Percentiles rank a stretch among this genome's conserved stretches.
Conservation (phyloP, 37 sponge, comb jelly and placozoan genomes). For the Petrosia ficiformis region DNA sequence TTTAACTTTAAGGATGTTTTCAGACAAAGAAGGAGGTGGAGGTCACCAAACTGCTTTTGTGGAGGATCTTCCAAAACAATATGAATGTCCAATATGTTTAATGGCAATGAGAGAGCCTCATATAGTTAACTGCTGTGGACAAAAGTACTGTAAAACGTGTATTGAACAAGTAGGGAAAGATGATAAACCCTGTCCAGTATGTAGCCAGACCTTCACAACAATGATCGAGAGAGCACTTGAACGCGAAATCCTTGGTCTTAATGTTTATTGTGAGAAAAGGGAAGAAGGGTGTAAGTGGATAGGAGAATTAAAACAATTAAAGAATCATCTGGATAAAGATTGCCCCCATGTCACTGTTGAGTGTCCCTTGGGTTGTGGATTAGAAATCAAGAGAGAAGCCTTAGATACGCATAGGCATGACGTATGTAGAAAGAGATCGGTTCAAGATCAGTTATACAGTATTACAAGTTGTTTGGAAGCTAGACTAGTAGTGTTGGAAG, state of each 20-base stretch:
- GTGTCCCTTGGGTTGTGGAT: not conserved
- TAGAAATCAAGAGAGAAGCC: not conserved
- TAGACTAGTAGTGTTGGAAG: not conserved
- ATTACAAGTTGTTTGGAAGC: not conserved
- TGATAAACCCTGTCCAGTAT: constrained; percentile 7
- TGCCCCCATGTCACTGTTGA: not conserved
- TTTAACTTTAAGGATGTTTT: too few relatives aligned
- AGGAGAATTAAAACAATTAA: constrained; percentile 5
- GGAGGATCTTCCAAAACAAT: not conserved
- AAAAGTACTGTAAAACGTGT: constrained; percentile 13
- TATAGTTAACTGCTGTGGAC: constrained; percentile 21
- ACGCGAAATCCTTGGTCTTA: not conserved
- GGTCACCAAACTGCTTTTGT: too few relatives aligned
- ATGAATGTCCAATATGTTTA: constrained; percentile 21
- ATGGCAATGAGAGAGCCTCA: constrained; percentile 4
- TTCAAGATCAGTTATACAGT: not conserved
- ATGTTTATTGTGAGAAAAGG: constrained; percentile 7
- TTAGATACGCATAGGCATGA: not conserved
- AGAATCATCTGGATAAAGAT: not conserved
- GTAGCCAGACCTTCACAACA: not conserved
- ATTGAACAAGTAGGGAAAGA: not conserved
- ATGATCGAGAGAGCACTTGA: not conserved
- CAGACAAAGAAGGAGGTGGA: too few relatives aligned
- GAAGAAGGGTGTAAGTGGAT: constrained; percentile 16
- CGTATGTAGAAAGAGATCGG: not conserved